phyloP scores from a whole-genome alignment of 2,113 vertebrate genomes.

The Datnioides undecimradiatus region DNA sequence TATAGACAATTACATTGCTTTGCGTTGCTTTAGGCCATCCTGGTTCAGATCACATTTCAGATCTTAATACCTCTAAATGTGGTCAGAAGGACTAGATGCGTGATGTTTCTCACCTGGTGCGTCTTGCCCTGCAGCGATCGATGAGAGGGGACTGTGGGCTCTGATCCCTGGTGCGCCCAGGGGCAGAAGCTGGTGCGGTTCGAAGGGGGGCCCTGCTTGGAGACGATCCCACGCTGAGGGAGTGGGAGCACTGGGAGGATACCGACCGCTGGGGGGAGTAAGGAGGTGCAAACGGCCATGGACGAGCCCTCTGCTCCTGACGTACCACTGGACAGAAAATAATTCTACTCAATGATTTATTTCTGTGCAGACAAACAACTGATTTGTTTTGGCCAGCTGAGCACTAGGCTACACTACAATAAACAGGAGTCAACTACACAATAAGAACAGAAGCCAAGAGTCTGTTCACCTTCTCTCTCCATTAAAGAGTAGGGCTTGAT shows the following conservation, averaged over 20 bases:
- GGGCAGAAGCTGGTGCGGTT: slow-evolving; percentile 39
- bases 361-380: neutral
- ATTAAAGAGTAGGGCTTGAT: slow-evolving; percentile 92
- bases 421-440: neutral
- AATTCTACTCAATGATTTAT: neutral
- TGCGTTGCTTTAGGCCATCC: too few species aligned
- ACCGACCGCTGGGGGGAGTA: slow-evolving; percentile 76
- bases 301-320: slow-evolving; percentile 85
- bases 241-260: slow-evolving; percentile 79
- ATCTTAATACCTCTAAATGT: neutral
- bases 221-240: slow-evolving; percentile 75
- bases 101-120: slow-evolving; percentile 70
- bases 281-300: slow-evolving; percentile 87
- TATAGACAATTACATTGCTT: neutral
- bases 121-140: slow-evolving; percentile 77
- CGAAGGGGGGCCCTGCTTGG: slow-evolving; percentile 72
- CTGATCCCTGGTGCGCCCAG: slow-evolving; percentile 56
- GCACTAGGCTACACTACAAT: too few species aligned
- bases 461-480: slow-evolving; percentile 89
- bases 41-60: neutral
- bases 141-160: slow-evolving; percentile 65
- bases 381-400: neutral
- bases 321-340: slow-evolving; percentile 81
- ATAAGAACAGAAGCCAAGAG: neutral
- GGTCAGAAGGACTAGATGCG: neutral